Percentiles rank a stretch among this genome's conserved stretches.
These are phyloP conservation scores for Myotis findleyi DNA, from an alignment of 2,797 vertebrate genomes.

Conservation along the genomic window DNA sequence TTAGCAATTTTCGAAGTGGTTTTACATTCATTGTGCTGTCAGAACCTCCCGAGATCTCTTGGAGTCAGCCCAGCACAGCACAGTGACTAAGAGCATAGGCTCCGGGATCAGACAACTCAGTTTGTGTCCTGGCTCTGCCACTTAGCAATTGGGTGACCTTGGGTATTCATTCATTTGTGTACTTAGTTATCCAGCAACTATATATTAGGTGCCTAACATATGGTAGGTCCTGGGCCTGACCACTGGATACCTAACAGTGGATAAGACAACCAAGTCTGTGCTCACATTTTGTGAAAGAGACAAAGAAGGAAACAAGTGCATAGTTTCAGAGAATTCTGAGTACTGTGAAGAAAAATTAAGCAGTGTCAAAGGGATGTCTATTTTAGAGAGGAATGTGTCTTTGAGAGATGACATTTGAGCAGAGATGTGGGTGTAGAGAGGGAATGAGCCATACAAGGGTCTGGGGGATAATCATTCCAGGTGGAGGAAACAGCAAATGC, in stretches of 20 bases:
- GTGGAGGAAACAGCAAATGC: not conserved
- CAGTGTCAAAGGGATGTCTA: not conserved
- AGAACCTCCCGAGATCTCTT: not conserved
- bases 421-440: not conserved
- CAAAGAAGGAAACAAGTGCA: not conserved
- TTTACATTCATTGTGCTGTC: not conserved
- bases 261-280: not conserved
- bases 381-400: not conserved
- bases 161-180: not conserved
- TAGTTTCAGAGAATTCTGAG: slow-evolving; percentile 1
- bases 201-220: not conserved
- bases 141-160: not conserved
- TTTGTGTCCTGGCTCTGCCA: not conserved
- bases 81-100: not conserved
- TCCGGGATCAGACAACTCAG: not conserved
- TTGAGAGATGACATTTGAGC: not conserved
- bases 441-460: not conserved
- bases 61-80: not conserved
- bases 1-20: slow-evolving; percentile 30
- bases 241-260: not conserved
- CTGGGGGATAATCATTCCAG: not conserved
- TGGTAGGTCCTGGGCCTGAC: not conserved
- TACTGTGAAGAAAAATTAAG: not conserved
- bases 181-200: slow-evolving; percentile 8
- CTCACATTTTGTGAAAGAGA: not conserved